Conservation (phyloP, 2,113 vertebrate genomes). For the Mirounga angustirostris region DNA sequence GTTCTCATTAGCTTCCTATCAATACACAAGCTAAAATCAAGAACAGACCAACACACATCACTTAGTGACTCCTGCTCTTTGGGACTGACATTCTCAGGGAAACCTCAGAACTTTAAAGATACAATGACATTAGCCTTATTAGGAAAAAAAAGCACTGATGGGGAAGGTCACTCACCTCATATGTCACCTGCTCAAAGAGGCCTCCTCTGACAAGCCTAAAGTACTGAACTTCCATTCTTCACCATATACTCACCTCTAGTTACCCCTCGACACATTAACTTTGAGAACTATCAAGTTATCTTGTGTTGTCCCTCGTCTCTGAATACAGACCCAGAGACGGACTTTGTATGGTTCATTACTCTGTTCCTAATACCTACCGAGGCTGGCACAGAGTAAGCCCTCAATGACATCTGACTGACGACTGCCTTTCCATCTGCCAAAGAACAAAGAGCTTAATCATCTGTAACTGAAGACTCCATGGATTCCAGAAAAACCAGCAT, state of each 20-base stretch:
- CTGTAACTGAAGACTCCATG: neutral
- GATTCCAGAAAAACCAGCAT: conserved; percentile 7
- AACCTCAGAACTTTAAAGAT: neutral
- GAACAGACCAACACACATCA: neutral
- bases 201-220: neutral
- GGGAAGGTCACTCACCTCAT: neutral
- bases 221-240: too few species aligned
- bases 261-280: neutral
- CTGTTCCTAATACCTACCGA: neutral
- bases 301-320: neutral
- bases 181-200: neutral
- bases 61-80: neutral
- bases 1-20: neutral
- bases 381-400: neutral
- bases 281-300: neutral
- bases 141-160: neutral
- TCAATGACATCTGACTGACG: neutral
- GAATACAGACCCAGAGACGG: neutral
- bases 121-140: neutral
- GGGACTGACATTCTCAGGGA: neutral
- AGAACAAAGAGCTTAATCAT: neutral
- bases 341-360: neutral
- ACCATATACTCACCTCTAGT: neutral
- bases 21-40: neutral
- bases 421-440: neutral